Conservation (phyloP, 1,140 invertebrate species). For the Tenebrio molitor region DNA sequence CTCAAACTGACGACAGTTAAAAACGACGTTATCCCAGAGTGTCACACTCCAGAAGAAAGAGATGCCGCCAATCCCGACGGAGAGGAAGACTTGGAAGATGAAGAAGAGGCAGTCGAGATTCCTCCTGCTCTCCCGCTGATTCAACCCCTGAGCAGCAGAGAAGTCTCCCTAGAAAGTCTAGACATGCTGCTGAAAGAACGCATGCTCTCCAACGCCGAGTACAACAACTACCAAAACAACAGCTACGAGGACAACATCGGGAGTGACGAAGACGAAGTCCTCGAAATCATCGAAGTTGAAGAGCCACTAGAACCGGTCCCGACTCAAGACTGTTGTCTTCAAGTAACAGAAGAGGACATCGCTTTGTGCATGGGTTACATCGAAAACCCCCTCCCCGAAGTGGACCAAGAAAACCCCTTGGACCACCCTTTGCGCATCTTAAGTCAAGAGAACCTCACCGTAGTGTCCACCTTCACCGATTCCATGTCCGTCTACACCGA, state of each 20-base stretch:
- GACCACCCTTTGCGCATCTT: conserved; percentile 89
- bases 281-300: conserved; percentile 87
- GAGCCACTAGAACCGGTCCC: conserved; percentile 84
- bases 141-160: conserved; percentile 80
- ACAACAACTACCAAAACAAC: conserved; percentile 60
- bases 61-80: conserved; percentile 52
- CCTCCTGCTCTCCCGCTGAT: conserved; percentile 82
- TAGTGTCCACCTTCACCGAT: conserved; percentile 89
- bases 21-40: conserved; percentile 60
- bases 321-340: conserved; percentile 85
- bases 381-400: conserved; percentile 80
- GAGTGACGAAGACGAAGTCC: conserved; percentile 76
- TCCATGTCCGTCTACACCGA: conserved; percentile 84
- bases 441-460: conserved; percentile 90
- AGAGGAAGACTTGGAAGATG: conserved; percentile 77
- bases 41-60: conserved; percentile 62
- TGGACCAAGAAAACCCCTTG: conserved; percentile 74
- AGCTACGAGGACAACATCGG: conserved; percentile 56
- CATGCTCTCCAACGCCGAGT: conserved; percentile 72
- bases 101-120: conserved; percentile 78
- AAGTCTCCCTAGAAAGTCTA: conserved; percentile 84
- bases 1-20: conserved; percentile 64
- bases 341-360: conserved; percentile 94
- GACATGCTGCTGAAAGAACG: conserved; percentile 77
- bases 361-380: conserved; percentile 84